phyloP scores from a whole-genome alignment of 2,888 invertebrate genomes.

The Cerceris rybyensis region DNA sequence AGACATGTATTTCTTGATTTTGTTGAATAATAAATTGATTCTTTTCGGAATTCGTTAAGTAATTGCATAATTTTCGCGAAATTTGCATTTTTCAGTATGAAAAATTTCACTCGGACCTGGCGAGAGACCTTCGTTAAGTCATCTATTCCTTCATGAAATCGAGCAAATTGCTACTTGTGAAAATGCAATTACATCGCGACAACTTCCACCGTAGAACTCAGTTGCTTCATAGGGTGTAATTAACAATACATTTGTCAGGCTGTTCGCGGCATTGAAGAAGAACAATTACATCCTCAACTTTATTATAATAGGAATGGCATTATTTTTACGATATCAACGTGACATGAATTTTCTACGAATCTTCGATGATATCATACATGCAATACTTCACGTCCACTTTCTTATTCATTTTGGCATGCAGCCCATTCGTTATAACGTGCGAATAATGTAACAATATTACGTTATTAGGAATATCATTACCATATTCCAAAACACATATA shows the following conservation, averaged over 20 bases:
- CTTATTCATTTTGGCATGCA: conserved; percentile 13
- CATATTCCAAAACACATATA: no score
- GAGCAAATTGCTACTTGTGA: not conserved
- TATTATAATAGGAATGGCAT: conserved; percentile 11
- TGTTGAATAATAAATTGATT: not conserved
- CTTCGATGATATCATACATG: conserved; percentile 11
- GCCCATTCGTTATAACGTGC: not conserved
- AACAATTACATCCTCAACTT: conserved; percentile 10
- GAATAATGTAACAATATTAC: not conserved
- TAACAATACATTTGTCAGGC: conserved; percentile 8
- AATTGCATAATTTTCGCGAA: not conserved
- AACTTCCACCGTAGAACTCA: conserved; percentile 24
- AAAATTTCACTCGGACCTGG: not conserved
- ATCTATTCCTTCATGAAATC: conserved; percentile 1
- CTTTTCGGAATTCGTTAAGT: not conserved
- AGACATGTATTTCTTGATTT: not conserved
- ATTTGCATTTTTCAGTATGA: not conserved
- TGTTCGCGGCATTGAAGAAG: conserved; percentile 1
- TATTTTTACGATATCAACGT: conserved; percentile 13
- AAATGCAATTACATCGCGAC: conserved; percentile 47
- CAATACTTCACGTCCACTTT: conserved; percentile 39
- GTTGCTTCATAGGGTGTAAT: conserved; percentile 9
- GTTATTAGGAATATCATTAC: not conserved
- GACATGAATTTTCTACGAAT: conserved; percentile 20
- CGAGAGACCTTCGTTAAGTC: not conserved